Base-by-base conservation (phyloP, 2,113 vertebrate genomes). In the Chrysemys picta region DNA sequence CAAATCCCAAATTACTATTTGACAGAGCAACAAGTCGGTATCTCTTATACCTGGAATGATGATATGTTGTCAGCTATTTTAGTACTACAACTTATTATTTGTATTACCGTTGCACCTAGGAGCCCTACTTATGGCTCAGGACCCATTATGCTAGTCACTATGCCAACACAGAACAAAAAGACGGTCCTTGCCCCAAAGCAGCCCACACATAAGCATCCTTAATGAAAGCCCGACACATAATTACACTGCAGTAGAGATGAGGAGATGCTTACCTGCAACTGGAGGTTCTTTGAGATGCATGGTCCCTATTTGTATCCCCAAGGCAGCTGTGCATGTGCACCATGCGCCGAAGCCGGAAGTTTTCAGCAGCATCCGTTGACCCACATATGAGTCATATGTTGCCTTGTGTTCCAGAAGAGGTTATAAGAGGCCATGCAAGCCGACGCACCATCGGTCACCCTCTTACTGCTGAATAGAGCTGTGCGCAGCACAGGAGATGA, bases 331-430 rank as follows among this genome's bases (percentile, higher is more conserved):
- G 25, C 56, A 27, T 57, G 25, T 11, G 25, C 24, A 27, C 10
- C 25, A 57, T 57, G 25, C 2, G 4, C 4, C 5, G 4, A 27
- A 57, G 31, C 31, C 6, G 2, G 35, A 69, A 38, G 17, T 4
- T 69, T 69, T 69, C 65, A n/a, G 65, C 35, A 69, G 4, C n/a
- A n/a, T 38, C 17, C 8, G 2, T 69, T 59, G 57, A 59, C 27
- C 11, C 27, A 6, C 1, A 5, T 13, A 31, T 4, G 24, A 5
- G 10, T 29, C 27, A 2, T 29, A 59, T 12, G 5, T 62, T 35
- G 35, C 35, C 35, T 21, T 16, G 4, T 38, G 35, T n/a, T n/a
- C 35, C 17, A 69, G 35, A 8, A 38, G 35, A 69, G 35, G 65
- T 69, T 69, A 38, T n/a, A 69, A 69, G 65, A 69, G 16, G 35